Base-by-base conservation (phyloP, 2,888 invertebrate genomes). In the Zygothrica quintamaculata region DNA sequence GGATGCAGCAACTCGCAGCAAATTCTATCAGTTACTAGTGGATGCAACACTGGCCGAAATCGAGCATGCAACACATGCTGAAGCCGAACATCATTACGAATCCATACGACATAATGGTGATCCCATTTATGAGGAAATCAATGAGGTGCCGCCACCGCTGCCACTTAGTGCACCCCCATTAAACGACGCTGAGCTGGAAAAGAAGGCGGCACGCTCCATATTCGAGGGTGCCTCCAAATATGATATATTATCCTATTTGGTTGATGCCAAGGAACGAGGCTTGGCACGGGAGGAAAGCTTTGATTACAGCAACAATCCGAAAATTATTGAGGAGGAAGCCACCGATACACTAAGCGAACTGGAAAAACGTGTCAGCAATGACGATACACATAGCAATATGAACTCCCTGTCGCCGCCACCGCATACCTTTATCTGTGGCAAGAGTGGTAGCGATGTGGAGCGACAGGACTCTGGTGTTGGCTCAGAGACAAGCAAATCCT, bases 401-500 rank as follows among this genome's bases (percentile, higher is more conserved):
- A 93, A 84, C 48, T 88, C 93, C 59, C 92, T 93, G n/a, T 86
- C 89, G 3, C 85, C 89, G 1, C 87, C 89, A 8, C 85, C 82
- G 4, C 84, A 82, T 16, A 86, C 52, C 18, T 89, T 88, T 16
- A 77, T 87, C 22, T 74, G 77, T 12, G 69, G 71, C 81, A 74
- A 81, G 37, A 68, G 81, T 6, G 84, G 89, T n/a, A 89, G 88
- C 57, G 97, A 97, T 90, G 95, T 97, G 74, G 97, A 97, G 92
- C 93, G 98, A 72, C 97, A 97, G 87, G 97, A 97, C 90, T 97
- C 97, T 12, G 98, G 97, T 1, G 97, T 97, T 1, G 97, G 97
- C 44, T 97, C 97, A 2, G 97, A 97, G 90, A 97, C 97, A 5
- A 96, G 96, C 89, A 96, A 96, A 90, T 95, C 96, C 56, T 96